Base-by-base conservation (phyloP, 2,113 vertebrate species). In the Gila orcuttii region DNA sequence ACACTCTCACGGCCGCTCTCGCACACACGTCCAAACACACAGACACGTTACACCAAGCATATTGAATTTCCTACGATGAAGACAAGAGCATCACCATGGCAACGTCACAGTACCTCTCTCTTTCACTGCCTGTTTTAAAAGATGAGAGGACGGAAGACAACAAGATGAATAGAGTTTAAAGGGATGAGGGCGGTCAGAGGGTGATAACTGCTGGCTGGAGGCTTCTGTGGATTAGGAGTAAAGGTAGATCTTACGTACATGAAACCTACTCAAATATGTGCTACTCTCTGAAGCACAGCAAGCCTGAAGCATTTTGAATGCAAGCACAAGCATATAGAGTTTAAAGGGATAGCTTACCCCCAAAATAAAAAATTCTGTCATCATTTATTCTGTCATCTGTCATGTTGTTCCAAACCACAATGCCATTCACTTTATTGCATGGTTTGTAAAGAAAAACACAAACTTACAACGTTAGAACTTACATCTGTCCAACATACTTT, bases 41-140 rank as follows among this genome's bases (percentile, higher is more conserved):
- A 89, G 73, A 87, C 80, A 83, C 84, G 39, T 52, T 52, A 31
- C 80, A 62, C 76, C 84, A 84, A 80, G 87, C 62, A 36, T 4
- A 77, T 68, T 84, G 76, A 76, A 68, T 86, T 86, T 84, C 75
- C 74, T 88, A 66, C 39, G 71, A 75, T 74, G 59, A 88, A 78
- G 79, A 87, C 86, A 66, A 85, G 69, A 73, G 55, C 31, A 39
- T 79, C 88, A 80, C 45, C 57, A 86, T 84, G 62, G 42, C 23
- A 88, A 86, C 76, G 25, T 73, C 62, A 86, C 31, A 84, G 86
- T 82, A 76, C 45, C 28, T 79, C 64, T 71, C 84, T 77, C 86
- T 74, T 73, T 64, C 66, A 79, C 19, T 64, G 59, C 28, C 66
- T 52, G 83, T 69, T 87, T 74, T 79, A 45, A 64, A 71, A 62